Evolutionary conservation across 2,113 vertebrate species (phyloP), one percentile per base, ranked within the genome.

Genomic region (Pipra filicauda): DNA sequence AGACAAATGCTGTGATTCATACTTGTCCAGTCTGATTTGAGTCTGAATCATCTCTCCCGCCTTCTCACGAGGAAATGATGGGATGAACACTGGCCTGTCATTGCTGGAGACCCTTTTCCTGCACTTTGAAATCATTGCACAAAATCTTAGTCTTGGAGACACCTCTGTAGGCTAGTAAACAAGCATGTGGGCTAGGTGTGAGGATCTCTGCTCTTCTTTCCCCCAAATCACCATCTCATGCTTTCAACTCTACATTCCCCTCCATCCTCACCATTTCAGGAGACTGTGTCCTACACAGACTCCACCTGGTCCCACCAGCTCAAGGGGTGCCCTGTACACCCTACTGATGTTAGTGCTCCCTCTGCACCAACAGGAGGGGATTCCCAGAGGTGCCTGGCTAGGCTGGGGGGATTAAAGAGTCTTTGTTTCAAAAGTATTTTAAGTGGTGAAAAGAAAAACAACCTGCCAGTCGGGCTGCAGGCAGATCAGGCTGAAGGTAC

Each of bases 391-490:
- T 89, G 78, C 81, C 85, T 95, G 73, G n/a, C 57, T 76, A 46
- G 54, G 74, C 69, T 64, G 41, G 44, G 48, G 20, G 72, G 83
- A 78, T 96, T 97, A 89, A 83, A 88, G 79, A 44, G 22, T 27
- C 44, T 95, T 96, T 95, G 77, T 97, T 96, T 97, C 82, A 72
- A 65, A 94, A 85, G 30, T 70, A 94, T 61, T 87, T 91, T 77
- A 93, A 97, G 62, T 19, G 4, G 64, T 90, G 55, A 69, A 83
- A 80, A 82, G 65, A 51, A 84, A 93, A 91, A 19, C 65, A 92
- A 54, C 78, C 75, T 91, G 88, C 85, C 75, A 88, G 46, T 39
- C 7, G 0, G 11, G 67, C 93, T 96, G 91, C 71, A 80, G 89
- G 73, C 77, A 81, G 83, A 89, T 81, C 5, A 31, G 76, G 84